Evolutionary conservation across 2,888 invertebrate genomes (phyloP).

Genomic region (Cabera pusaria): DNA sequence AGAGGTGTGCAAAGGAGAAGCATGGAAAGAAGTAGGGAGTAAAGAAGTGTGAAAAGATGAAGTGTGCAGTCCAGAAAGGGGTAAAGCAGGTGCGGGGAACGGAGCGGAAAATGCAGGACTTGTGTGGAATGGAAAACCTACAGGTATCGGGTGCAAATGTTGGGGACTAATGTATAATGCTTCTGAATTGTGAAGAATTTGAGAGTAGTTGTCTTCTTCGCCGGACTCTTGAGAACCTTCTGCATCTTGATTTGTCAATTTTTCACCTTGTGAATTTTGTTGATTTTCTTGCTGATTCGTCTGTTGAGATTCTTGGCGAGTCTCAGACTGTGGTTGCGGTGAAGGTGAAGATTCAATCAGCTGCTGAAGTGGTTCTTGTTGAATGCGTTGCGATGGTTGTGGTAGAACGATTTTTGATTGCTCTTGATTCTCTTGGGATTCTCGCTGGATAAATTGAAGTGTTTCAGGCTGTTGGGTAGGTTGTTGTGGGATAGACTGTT

Average conservation of each 20-base stretch:
- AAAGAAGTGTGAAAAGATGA: constrained; percentile 5
- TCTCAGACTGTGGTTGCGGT: constrained; percentile 5
- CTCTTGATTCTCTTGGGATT: not conserved
- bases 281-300: constrained; percentile 3
- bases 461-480: not conserved
- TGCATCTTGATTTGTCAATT: constrained; percentile 6
- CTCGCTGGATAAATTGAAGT: not conserved
- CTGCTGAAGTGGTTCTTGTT: constrained; percentile 7
- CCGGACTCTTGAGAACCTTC: constrained; percentile 5
- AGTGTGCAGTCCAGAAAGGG: not conserved
- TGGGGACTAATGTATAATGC: constrained; percentile 4
- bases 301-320: constrained; percentile 4
- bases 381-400: constrained; percentile 11
- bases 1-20: not conserved
- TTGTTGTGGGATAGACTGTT: not conserved
- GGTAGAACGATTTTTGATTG: not conserved
- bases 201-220: constrained; percentile 9
- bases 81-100: constrained; percentile 2
- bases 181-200: constrained; percentile 14
- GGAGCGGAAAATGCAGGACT: constrained; percentile 2
- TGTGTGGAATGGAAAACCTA: constrained; percentile 9
- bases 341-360: constrained; percentile 1
- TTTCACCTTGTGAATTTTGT: constrained; percentile 8
- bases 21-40: constrained; percentile 9
- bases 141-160: constrained; percentile 14